These are phyloP conservation scores for Drosophila chauvacae DNA, from an alignment of 1,140 invertebrate species.

Conservation along the genomic window DNA sequence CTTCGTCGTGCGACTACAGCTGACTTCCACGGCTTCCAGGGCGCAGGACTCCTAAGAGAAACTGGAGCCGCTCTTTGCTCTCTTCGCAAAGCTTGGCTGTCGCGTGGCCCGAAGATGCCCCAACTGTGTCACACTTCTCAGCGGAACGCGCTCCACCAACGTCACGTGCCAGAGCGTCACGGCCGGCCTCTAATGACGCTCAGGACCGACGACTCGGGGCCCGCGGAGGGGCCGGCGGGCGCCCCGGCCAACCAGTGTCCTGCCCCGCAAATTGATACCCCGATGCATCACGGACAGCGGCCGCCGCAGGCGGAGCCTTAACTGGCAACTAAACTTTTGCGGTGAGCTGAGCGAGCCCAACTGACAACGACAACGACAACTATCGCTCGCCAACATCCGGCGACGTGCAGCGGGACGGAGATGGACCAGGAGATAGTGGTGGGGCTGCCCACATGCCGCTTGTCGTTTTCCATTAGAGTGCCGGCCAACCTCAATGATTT, in stretches of 20 bases:
- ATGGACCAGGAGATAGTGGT: constrained; percentile 23
- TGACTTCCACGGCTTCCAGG: constrained; percentile 57
- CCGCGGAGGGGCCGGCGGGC: neutral
- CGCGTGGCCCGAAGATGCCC: constrained; percentile 14
- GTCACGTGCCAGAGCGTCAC: constrained; percentile 60
- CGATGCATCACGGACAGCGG: constrained; percentile 39
- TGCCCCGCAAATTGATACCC: constrained; percentile 57
- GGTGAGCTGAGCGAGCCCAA: constrained; percentile 57
- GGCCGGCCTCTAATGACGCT: constrained; percentile 19
- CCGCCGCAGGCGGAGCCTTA: constrained; percentile 30
- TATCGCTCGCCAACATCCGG: constrained; percentile 72
- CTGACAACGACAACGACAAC: constrained; percentile 62
- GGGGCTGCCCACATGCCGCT: constrained; percentile 73
- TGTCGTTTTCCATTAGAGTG: constrained; percentile 79
- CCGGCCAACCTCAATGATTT: constrained; percentile 81
- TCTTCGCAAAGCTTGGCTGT: constrained; percentile 18
- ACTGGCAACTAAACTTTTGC: constrained; percentile 73
- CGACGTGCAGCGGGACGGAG: constrained; percentile 42
- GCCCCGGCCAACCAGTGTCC: constrained; percentile 40
- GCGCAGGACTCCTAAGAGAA: constrained; percentile 53
- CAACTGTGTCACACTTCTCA: constrained; percentile 72
- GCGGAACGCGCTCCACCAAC: constrained; percentile 61
- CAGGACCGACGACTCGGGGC: neutral
- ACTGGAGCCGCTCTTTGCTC: constrained; percentile 10
- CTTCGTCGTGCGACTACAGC: constrained; percentile 43